phyloP scores from a whole-genome alignment of 92 coral and sea anemone genomes.

The Meandrina meandrites region DNA sequence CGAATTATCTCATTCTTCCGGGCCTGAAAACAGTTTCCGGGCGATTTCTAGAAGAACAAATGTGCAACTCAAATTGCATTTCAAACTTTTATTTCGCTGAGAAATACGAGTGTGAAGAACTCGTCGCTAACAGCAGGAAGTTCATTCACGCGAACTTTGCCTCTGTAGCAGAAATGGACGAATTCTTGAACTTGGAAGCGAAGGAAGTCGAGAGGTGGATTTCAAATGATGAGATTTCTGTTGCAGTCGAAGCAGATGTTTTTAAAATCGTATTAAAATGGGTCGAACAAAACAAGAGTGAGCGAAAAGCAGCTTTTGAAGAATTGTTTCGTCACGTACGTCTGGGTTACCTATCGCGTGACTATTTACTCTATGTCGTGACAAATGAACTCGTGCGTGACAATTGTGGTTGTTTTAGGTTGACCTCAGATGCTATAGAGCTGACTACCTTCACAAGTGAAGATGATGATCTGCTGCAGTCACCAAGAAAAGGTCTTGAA shows the following conservation, averaged over 20 bases:
- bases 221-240: conserved; percentile 18
- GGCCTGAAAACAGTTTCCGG: conserved; percentile 4
- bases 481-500: conserved; percentile 13
- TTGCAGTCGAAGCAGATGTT: background rate
- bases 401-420: background rate
- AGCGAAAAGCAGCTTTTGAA: background rate
- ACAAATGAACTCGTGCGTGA: background rate
- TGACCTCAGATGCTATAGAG: background rate
- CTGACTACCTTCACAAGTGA: background rate
- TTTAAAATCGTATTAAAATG: background rate
- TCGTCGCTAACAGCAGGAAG: background rate
- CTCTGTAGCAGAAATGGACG: conserved; percentile 18
- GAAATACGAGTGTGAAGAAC: conserved; percentile 21
- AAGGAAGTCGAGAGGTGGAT: conserved; percentile 18
- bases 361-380: background rate
- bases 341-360: background rate
- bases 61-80: conserved; percentile 18
- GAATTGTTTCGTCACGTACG: conserved; percentile 14
- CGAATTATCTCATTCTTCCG: background rate
- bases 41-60: background rate
- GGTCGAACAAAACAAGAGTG: background rate
- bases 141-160: conserved; percentile 24
- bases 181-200: conserved; percentile 6
- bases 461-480: background rate
- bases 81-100: conserved; percentile 17